Percentiles rank a stretch among this genome's conserved stretches.
Evolutionary conservation across 23 tunicate genomes (phyloP).

Genomic region (Halocynthia roretzi): DNA sequence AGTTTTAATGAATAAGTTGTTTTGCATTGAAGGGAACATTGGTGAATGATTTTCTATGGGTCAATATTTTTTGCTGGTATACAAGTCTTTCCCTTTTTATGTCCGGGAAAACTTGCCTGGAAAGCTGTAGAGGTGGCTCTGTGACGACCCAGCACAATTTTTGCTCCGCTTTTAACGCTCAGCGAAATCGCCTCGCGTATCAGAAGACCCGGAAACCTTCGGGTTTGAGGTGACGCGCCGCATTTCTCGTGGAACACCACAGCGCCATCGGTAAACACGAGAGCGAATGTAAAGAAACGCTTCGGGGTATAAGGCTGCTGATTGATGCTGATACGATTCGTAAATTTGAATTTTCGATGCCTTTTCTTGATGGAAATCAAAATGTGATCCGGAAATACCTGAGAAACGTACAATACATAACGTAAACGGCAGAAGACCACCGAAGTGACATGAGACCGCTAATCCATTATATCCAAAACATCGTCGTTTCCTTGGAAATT

Average conservation of each 20-base stretch:
- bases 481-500: too few species aligned
- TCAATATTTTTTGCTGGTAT: too few species aligned
- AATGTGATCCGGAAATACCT: slow-evolving; percentile 1
- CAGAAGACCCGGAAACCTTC: not conserved
- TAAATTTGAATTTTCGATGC: not conserved
- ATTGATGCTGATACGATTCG: not conserved
- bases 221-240: not conserved
- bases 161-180: not conserved
- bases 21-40: not conserved
- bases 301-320: not conserved
- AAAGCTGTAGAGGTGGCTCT: not conserved
- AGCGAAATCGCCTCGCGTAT: not conserved
- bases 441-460: too few species aligned
- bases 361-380: not conserved
- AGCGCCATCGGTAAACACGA: not conserved
- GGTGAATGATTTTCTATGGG: too few species aligned
- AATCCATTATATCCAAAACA: too few species aligned
- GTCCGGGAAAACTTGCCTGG: not conserved
- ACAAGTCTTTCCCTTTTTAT: not conserved
- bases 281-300: not conserved
- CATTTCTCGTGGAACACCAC: not conserved
- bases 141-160: not conserved
- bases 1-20: not conserved
- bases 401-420: not conserved
- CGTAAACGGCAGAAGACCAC: too few species aligned